Evolutionary conservation across 2,888 invertebrate species (phyloP), one percentile per base, ranked within the genome.

Genomic region (Artemia sinica): DNA sequence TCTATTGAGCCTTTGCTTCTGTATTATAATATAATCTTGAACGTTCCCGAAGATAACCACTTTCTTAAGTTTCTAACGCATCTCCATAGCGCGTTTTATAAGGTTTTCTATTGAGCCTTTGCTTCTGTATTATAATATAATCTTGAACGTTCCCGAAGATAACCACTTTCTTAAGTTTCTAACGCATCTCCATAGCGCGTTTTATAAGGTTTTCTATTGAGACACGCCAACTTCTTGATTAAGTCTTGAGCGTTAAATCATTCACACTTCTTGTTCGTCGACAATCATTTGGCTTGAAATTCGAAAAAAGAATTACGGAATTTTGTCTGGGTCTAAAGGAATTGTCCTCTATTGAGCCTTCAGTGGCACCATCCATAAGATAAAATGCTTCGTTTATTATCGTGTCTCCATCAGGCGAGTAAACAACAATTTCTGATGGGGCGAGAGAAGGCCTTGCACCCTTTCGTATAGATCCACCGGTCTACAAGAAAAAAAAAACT

Each of bases 301-400:
- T 58, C 10, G 58, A 58, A 18, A 14, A 58, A 8, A 58, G 58
- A 58, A 58, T 18, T 18, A 58, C 18, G 18, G 58, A 58, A 18
- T 58, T 58, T 58, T 58, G 58, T n/a, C 58, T n/a, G 8, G 58
- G 58, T n/a, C 58, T n/a, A 58, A 58, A 58, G n/a, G n/a, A 14
- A 14, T 10, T 18, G 58, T 58, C 18, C 58, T 58, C 18, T 1
- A 14, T 8, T 8, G n/a, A 58, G 8, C 58, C 58, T n/a, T 58
- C 58, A 18, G 18, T 14, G 10, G 14, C 14, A 58, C 18, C 8
- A 8, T 58, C 58, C 14, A 58, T 18, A 18, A 14, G 14, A 58
- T 58, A 58, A 9, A 58, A 58, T n/a, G 58, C n/a, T 18, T 58
- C 58, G 10, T 58, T 58, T n/a, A 18, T 18, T n/a, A 58, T 58